These are phyloP conservation scores for Polia nebulosa DNA, from an alignment of 2,888 invertebrate species.

Conservation along the genomic window DNA sequence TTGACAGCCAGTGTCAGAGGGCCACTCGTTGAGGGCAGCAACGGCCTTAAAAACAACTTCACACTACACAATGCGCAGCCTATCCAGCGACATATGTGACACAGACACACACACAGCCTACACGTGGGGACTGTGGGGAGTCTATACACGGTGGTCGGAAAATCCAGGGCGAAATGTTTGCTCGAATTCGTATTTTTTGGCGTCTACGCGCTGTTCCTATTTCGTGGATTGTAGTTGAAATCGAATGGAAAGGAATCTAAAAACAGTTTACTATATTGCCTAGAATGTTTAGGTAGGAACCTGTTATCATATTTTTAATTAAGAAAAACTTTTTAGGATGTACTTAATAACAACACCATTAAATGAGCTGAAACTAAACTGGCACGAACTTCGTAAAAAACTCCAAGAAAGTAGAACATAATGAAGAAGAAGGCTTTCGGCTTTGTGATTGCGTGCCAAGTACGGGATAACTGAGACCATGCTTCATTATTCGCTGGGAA, in stretches of 20 bases:
- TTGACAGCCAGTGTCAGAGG: slow-evolving; percentile 89
- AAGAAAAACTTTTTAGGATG: too few species aligned
- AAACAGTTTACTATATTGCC: not conserved
- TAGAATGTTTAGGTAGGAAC: too few species aligned
- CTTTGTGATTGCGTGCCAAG: slow-evolving; percentile 77
- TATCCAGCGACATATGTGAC: slow-evolving; percentile 51
- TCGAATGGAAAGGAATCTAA: not conserved
- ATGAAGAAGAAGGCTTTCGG: slow-evolving; percentile 76
- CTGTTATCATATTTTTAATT: not conserved
- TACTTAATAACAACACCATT: not conserved
- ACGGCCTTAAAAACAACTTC: slow-evolving; percentile 73
- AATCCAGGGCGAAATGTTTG: slow-evolving; percentile 18
- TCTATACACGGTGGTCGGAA: slow-evolving; percentile 18
- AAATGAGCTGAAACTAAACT: slow-evolving; percentile 27
- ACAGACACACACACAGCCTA: slow-evolving; percentile 32
- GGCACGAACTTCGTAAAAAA: slow-evolving; percentile 30
- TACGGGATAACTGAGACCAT: slow-evolving; percentile 74
- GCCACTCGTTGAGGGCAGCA: slow-evolving; percentile 77
- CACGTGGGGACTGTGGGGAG: slow-evolving; percentile 1
- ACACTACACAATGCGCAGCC: slow-evolving; percentile 59
- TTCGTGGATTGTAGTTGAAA: not conserved
- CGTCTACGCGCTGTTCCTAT: not conserved
- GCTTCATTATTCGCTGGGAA: slow-evolving; percentile 72
- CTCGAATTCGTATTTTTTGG: slow-evolving; percentile 22
- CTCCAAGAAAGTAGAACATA: slow-evolving; percentile 71